phyloP scores from a whole-genome alignment of 1,140 invertebrate species.

The Akabosia matsudoensis region DNA sequence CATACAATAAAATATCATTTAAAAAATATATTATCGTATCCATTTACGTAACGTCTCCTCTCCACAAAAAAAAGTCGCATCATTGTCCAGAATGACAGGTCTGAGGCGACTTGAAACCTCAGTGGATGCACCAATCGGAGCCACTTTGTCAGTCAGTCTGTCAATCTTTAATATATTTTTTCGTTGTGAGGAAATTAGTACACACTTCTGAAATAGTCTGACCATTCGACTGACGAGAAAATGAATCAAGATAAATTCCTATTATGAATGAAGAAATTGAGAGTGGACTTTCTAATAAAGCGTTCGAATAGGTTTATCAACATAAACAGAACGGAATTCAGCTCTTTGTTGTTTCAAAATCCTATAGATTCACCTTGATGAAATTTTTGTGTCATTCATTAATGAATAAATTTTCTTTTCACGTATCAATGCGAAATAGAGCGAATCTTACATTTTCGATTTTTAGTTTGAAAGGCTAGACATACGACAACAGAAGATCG shows the following conservation, averaged over 20 bases:
- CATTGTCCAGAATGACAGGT: constrained; percentile 28
- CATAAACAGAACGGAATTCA: too few relatives aligned
- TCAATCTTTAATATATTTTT: constrained; percentile 20
- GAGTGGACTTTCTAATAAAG: too few relatives aligned
- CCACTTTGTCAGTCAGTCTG: constrained; percentile 31
- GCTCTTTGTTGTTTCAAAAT: too few relatives aligned
- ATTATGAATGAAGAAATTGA: constrained; percentile 3
- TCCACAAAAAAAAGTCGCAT: not conserved
- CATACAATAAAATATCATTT: too few relatives aligned
- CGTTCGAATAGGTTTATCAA: too few relatives aligned
- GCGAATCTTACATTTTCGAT: too few relatives aligned
- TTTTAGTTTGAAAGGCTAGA: too few relatives aligned
- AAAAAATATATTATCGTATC: not conserved
- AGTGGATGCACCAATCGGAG: constrained; percentile 25
- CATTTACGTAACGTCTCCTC: not conserved
- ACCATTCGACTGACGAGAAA: not conserved
- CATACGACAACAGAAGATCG: too few relatives aligned
- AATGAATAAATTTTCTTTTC: too few relatives aligned
- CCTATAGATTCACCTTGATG: too few relatives aligned
- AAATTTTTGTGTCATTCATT: too few relatives aligned
- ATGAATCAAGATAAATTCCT: not conserved
- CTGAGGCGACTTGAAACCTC: constrained; percentile 31
- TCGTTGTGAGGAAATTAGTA: constrained; percentile 6
- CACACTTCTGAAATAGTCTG: not conserved
- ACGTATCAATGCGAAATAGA: not conserved